Base-by-base conservation (phyloP, 2,797 vertebrate species). In the Lepidocolaptes lacrymiger region DNA sequence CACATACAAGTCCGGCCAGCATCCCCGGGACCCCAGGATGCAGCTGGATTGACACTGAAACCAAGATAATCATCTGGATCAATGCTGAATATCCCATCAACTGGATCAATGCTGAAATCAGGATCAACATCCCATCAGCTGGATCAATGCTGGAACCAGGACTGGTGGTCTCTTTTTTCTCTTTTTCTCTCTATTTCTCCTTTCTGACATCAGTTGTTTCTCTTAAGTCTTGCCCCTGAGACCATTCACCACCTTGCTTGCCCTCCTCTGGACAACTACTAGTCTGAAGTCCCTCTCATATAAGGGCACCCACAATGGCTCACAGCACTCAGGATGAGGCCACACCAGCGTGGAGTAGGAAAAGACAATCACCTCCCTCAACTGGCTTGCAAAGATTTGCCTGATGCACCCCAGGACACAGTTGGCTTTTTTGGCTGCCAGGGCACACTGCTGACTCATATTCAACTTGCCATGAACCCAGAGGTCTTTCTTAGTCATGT, bases 331-430 rank as follows among this genome's bases (percentile, higher is more conserved):
- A 0, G 56, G n/a, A 55, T 36, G 54, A 56, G n/a, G 23, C 34
- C 0, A 0, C 15, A 39, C 7, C 28, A 67, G 34, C 0, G 5
- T 6, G 52, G 39, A 34, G 62, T 24, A 36, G 32, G 52, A 59
- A 2, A 1, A 68, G n/a, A 79, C 54, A 76, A 32, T 55, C 21
- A 30, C 12, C 27, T 75, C 39, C 21, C 39, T 88, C 0, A 7
- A 23, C 27, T 0, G 0, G 21, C 39, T 41, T 24, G 63, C 2
- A 1, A 9, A 39, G 79, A 61, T 30, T 56, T 28, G 51, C 64
- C 63, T 43, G 78, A 48, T 59, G 61, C 16, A 23, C 8, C n/a
- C 10, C 37, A 37, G 24, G 23, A 24, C 16, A 61, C 0, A 0
- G 3, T 0, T 73, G 55, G 61, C 16, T 22, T 44, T 90, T 55